Evolutionary conservation across 1,140 invertebrate genomes (phyloP).

Genomic region (Teleopsis dalmanni): DNA sequence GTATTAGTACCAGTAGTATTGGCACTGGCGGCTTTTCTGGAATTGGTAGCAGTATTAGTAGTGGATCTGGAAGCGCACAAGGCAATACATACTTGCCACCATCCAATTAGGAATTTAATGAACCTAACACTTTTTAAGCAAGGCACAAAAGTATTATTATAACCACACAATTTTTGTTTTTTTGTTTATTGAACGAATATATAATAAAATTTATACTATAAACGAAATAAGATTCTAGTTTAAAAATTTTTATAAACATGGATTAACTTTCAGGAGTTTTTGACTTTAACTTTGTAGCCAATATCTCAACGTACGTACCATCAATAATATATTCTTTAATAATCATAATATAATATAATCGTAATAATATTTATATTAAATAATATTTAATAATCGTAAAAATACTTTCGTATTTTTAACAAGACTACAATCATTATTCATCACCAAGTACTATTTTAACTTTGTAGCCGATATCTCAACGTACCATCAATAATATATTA

Average conservation of each 20-base stretch:
- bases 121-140: neutral
- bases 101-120: constrained; percentile 3
- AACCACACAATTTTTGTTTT: neutral
- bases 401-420: too few species aligned
- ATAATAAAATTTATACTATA: neutral
- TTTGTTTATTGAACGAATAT: neutral
- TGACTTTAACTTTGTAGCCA: too few species aligned
- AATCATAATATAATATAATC: too few species aligned
- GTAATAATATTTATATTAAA: too few species aligned
- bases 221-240: neutral
- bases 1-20: neutral
- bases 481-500: too few species aligned
- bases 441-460: too few species aligned
- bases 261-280: neutral
- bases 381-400: too few species aligned
- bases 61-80: neutral
- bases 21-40: constrained; percentile 1
- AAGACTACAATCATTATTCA: too few species aligned
- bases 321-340: too few species aligned
- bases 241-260: neutral
- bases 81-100: constrained; percentile 10
- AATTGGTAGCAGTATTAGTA: neutral
- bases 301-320: too few species aligned
- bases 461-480: too few species aligned
- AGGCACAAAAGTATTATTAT: neutral